These are phyloP conservation scores for Propithecus perrieri DNA, from an alignment of 2,797 vertebrate genomes.

Conservation along the genomic window DNA sequence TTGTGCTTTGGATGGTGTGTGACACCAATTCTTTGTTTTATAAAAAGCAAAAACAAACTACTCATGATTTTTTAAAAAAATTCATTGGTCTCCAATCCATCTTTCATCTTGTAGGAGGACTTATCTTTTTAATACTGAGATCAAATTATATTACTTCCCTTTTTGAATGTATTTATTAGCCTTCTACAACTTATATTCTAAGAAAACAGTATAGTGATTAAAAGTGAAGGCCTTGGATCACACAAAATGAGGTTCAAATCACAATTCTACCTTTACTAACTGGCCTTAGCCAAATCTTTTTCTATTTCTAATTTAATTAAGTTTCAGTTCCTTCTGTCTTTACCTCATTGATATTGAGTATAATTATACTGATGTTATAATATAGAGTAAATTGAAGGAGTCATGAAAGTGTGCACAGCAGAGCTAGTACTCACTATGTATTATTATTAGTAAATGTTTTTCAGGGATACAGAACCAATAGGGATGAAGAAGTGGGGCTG, in stretches of 20 bases:
- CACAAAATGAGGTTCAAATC: not conserved
- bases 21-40: not conserved
- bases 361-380: not conserved
- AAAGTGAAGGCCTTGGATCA: not conserved
- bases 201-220: not conserved
- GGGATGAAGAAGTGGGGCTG: not conserved
- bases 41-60: not conserved
- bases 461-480: not conserved
- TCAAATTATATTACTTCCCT: not conserved
- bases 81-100: not conserved
- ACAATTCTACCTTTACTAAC: not conserved
- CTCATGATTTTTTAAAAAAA: not conserved
- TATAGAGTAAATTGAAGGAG: not conserved
- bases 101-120: not conserved
- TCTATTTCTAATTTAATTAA: not conserved
- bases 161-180: not conserved
- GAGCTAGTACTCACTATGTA: not conserved
- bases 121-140: not conserved
- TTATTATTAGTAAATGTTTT: not conserved
- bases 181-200: not conserved
- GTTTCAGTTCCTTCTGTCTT: not conserved
- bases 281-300: not conserved
- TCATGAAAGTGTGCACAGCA: not conserved
- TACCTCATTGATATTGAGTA: not conserved
- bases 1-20: not conserved